Base-by-base conservation (phyloP, 1,140 invertebrate genomes). In the Zaprionus ghesquierei region DNA sequence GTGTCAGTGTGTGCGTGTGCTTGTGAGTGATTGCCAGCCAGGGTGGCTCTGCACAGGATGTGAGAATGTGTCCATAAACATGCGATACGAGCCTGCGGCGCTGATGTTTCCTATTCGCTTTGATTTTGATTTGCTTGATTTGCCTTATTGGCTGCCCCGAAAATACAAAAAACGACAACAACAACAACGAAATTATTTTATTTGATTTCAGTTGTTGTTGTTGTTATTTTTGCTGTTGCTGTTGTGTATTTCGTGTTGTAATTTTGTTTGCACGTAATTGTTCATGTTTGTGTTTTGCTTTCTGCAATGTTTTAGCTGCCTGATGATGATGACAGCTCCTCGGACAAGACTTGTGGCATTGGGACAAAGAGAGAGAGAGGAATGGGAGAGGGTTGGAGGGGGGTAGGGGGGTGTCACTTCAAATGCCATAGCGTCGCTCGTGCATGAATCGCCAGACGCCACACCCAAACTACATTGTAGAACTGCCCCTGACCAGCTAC, bases 91-190 rank as follows among this genome's bases (percentile, higher is more conserved):
- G 73, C 69, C 74, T 66, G 50, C 51, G 41, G 74, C 69, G 35
- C 27, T 59, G 58, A 55, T 59, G 35, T 56, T 69, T 70, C 38
- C 56, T 80, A 61, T 86, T 81, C 69, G 44, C 65, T 81, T 81
- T 85, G 81, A 85, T 84, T 84, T 75, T 59, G 68, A 70, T 75
- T 70, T 75, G 80, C 72, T 79, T 84, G 81, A 84, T 79, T 84
- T 84, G 69, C 10, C 59, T 70, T 71, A 55, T 65, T 71, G 69
- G 53, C 31, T 58, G 53, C 31, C 50, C 35, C 13, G 18, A 29
- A n/a, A 41, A 41, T 18, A 20, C 15, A 41, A 29, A 8, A 5
- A 56, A 20, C 5, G 3, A 25, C 13, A 31, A 60, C 20, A 33
- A 31, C 9, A 56, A 56, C 49, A 44, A 50, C 33, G 18, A 71